Base-by-base conservation (phyloP, 2,797 vertebrate species). In the Linurgus olivaceus region DNA sequence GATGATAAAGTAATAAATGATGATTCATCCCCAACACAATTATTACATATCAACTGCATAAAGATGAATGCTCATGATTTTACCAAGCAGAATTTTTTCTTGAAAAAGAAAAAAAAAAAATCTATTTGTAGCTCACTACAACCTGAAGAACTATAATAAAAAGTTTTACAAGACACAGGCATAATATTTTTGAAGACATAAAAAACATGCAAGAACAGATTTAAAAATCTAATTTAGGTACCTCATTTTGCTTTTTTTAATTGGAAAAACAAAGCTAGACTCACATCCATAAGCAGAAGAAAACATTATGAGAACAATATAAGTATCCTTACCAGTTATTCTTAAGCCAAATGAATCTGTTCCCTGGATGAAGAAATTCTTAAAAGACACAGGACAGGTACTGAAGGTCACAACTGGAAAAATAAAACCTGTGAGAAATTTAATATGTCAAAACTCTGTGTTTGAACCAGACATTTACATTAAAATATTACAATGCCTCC, bases 371-470 rank as follows among this genome's bases (percentile, higher is more conserved):
- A 81, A 37, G 91, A 96, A 90, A 90, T 92, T 90, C 96, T 97
- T 97, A 85, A 93, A 91, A 96, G 96, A 94, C 71, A 82, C 65
- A 4, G 87, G 72, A 88, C 47, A 88, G 91, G 83, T 92, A 94
- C 51, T 88, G 96, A 95, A 93, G 95, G 63, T 96, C 94, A 57
- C 93, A 97, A 95, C 97, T 98, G 97, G 81, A 96, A 97, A 97
- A 97, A 97, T 66, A 97, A 97, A 96, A 94, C 81, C 87, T 95
- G 96, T 97, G 95, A 97, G 96, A 97, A 93, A 97, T 61, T 81
- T 75, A 81, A 33, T 63, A 89, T 66, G 68, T 90, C 74, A 90
- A 93, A 96, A 76, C 9, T 50, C 38, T 35, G 12, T 8, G 42
- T 83, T 55, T 94, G 81, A 91, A 59, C 38, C 88, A 93, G 88